These are phyloP conservation scores for Naso thynnoides DNA, from an alignment of 2,797 vertebrate genomes.

Conservation along the genomic window DNA sequence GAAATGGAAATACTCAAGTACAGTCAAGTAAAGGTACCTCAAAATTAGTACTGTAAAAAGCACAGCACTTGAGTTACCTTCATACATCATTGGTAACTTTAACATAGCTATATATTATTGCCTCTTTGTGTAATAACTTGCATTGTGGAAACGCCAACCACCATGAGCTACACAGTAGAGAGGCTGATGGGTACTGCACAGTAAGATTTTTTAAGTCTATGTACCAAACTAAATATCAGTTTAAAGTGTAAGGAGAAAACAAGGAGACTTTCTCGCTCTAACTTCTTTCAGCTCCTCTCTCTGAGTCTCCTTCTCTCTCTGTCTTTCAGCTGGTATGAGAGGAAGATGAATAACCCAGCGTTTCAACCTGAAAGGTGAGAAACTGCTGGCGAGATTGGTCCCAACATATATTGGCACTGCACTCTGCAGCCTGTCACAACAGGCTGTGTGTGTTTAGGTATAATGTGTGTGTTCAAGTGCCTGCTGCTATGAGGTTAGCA, in stretches of 20 bases:
- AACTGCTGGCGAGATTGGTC: slow-evolving; percentile 28
- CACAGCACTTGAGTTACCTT: not conserved
- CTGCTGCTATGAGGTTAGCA: not conserved
- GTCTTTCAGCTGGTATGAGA: slow-evolving; percentile 8
- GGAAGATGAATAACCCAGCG: slow-evolving; percentile 45
- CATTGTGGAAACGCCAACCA: not conserved
- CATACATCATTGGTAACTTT: not conserved
- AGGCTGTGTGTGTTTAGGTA: slow-evolving; percentile 7
- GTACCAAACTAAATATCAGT: no score
- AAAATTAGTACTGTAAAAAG: not conserved
- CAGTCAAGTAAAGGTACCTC: not conserved
- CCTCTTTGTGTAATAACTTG: not conserved
- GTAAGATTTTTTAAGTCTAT: no score
- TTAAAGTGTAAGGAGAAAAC: not conserved
- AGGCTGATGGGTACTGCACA: not conserved
- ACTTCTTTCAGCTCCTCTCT: not conserved
- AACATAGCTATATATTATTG: not conserved
- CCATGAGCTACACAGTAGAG: not conserved
- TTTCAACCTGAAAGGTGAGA: slow-evolving; percentile 38
- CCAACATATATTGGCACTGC: slow-evolving; percentile 25
- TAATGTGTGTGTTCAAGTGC: slow-evolving; percentile 6
- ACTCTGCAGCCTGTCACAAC: slow-evolving; percentile 21
- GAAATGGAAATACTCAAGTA: not conserved
- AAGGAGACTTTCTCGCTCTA: not conserved
- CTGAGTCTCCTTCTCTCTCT: slow-evolving; percentile 5